A percentile compares a stretch with the other conserved stretches of the same genome.
phyloP scores from a whole-genome alignment of 1,140 invertebrate species.

The Caenorhabditis latens region DNA sequence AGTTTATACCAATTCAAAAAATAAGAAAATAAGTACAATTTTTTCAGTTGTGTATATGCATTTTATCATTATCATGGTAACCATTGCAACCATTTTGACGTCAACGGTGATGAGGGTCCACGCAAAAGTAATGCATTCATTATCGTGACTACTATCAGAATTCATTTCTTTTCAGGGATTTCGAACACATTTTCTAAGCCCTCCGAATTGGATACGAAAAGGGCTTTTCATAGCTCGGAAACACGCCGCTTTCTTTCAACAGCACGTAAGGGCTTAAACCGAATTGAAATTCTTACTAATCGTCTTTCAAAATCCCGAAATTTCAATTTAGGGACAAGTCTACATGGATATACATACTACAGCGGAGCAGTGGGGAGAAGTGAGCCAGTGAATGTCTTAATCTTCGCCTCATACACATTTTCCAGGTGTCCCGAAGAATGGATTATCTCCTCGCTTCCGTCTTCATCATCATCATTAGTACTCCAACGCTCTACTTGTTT shows the following conservation, averaged over 20 bases:
- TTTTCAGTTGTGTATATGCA: slow-evolving; percentile 69
- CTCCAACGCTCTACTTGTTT: slow-evolving; percentile 66
- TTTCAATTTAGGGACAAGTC: slow-evolving; percentile 41
- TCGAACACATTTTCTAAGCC: slow-evolving; percentile 52
- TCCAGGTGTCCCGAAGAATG: slow-evolving; percentile 60
- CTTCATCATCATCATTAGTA: slow-evolving; percentile 66
- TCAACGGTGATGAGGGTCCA: slow-evolving; percentile 64
- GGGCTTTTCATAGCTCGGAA: slow-evolving; percentile 55
- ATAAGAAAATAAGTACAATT: neutral
- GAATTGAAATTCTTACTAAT: neutral
- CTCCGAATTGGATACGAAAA: slow-evolving; percentile 63
- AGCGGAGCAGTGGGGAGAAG: slow-evolving; percentile 63
- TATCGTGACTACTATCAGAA: neutral
- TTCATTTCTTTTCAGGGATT: slow-evolving; percentile 58
- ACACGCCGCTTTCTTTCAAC: slow-evolving; percentile 23
- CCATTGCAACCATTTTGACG: slow-evolving; percentile 67
- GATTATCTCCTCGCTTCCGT: slow-evolving; percentile 62
- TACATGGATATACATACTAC: slow-evolving; percentile 56
- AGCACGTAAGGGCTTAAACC: neutral
- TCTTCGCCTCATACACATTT: neutral
- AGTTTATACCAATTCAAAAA: neutral
- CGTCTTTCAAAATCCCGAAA: neutral
- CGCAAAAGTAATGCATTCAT: slow-evolving; percentile 45
- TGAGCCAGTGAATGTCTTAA: neutral
- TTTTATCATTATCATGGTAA: slow-evolving; percentile 66